These are phyloP conservation scores for Diadegma fenestrale DNA, from an alignment of 2,888 invertebrate genomes.

Conservation along the genomic window DNA sequence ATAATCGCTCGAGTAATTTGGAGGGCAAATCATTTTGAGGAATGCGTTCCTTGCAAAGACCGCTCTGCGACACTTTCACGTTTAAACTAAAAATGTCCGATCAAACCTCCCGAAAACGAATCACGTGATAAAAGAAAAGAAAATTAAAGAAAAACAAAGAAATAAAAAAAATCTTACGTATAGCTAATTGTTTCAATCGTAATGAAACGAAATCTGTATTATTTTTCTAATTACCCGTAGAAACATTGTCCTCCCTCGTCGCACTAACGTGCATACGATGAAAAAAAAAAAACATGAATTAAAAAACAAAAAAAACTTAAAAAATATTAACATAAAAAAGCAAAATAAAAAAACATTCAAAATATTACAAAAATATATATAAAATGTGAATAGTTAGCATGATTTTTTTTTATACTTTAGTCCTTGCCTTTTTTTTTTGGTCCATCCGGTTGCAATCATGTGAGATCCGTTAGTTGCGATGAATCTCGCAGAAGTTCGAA, in stretches of 20 bases:
- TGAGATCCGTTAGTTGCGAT: not conserved
- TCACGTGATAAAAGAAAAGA: slow-evolving; percentile 63
- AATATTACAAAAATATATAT: slow-evolving; percentile 22
- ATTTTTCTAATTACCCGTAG: slow-evolving; percentile 82
- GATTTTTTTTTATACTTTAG: slow-evolving; percentile 53
- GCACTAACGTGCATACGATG: slow-evolving; percentile 53
- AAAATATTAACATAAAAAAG: not conserved
- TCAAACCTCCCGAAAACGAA: slow-evolving; percentile 63
- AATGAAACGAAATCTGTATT: slow-evolving; percentile 79
- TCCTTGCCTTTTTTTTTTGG: slow-evolving; percentile 30
- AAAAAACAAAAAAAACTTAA: not conserved
- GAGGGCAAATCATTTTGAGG: not conserved
- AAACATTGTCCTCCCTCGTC: slow-evolving; percentile 62
- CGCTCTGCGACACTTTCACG: slow-evolving; percentile 70
- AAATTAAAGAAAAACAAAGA: not conserved
- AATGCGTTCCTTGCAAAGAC: not conserved
- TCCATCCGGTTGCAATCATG: slow-evolving; percentile 8
- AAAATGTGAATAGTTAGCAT: slow-evolving; percentile 58
- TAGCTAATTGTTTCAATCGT: slow-evolving; percentile 82
- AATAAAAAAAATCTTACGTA: slow-evolving; percentile 67
- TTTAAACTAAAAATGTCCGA: slow-evolving; percentile 75
- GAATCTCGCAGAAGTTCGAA: not conserved
- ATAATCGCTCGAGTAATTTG: slow-evolving; percentile 13
- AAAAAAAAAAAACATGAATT: slow-evolving; percentile 48
- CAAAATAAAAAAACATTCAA: slow-evolving; percentile 44